A percentile compares a stretch with the other conserved stretches of the same genome.
Evolutionary conservation across 2,113 vertebrate genomes (phyloP).

Genomic region (Chaetodon trifascialis): DNA sequence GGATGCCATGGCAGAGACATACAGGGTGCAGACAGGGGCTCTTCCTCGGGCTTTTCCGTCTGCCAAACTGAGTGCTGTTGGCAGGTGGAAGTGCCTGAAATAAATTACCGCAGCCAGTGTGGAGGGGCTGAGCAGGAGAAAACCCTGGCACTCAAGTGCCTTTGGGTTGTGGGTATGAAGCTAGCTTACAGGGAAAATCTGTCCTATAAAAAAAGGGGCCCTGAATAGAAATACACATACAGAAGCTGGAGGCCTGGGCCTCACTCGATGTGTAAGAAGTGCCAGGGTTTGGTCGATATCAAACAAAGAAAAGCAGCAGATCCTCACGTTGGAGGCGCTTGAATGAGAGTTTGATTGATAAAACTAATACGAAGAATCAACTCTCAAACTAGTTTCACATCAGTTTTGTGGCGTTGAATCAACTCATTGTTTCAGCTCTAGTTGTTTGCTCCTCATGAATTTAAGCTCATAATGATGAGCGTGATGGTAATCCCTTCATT

Average conservation of each 20-base stretch:
- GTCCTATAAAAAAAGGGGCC: slow-evolving; percentile 37
- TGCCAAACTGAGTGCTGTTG: slow-evolving; percentile 74
- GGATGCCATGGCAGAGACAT: slow-evolving; percentile 50
- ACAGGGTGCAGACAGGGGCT: slow-evolving; percentile 65
- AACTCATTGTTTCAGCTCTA: not conserved
- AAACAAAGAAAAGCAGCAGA: not conserved
- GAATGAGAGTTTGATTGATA: not conserved
- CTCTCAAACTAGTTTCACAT: not conserved
- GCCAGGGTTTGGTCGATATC: no score
- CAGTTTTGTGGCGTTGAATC: no score
- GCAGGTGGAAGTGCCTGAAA: slow-evolving; percentile 83
- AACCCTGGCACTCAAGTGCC: slow-evolving; percentile 50
- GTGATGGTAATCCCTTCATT: not conserved
- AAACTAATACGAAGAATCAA: not conserved
- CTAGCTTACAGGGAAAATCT: slow-evolving; percentile 57
- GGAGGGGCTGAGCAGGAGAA: slow-evolving; percentile 43
- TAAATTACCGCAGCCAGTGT: slow-evolving; percentile 71
- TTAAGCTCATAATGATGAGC: not conserved
- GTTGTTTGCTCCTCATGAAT: not conserved
- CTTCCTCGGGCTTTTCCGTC: slow-evolving; percentile 61
- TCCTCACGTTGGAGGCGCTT: not conserved
- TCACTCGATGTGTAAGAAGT: not conserved
- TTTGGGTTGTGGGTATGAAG: slow-evolving; percentile 54
- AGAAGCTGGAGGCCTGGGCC: slow-evolving; percentile 14
- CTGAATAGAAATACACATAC: slow-evolving; percentile 32